Conservation (phyloP, 2,113 vertebrate species). For the Paratilapia polleni region DNA sequence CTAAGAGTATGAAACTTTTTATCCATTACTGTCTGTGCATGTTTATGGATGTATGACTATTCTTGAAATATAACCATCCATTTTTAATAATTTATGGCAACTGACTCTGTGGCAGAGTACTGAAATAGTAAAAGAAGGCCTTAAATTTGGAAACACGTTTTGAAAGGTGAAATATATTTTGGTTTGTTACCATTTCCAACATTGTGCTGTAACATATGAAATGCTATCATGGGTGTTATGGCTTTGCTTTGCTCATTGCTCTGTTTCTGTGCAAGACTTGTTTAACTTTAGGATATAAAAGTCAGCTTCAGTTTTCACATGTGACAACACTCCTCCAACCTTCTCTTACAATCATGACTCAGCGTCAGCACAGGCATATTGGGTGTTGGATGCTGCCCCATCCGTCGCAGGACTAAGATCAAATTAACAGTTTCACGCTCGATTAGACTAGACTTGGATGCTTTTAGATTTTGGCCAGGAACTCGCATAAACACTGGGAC, state of each 20-base stretch:
- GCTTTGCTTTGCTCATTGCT: neutral
- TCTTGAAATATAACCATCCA: neutral
- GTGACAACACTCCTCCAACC: neutral
- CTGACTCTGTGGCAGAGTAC: neutral
- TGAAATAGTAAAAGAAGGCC: neutral
- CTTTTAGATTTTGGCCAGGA: neutral
- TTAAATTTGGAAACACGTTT: neutral
- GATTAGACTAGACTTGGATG: neutral
- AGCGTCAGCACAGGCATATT: neutral
- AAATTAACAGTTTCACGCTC: neutral
- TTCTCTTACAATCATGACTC: neutral
- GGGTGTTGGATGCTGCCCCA: neutral
- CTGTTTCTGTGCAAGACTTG: neutral
- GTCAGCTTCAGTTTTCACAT: neutral
- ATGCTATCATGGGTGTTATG: neutral
- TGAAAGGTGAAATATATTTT: neutral
- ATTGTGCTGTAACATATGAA: neutral
- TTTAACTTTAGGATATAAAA: constrained; percentile 1
- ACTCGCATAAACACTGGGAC: neutral
- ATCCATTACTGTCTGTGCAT: neutral
- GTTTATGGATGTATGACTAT: neutral
- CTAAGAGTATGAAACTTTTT: neutral
- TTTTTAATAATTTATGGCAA: neutral
- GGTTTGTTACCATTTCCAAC: neutral
- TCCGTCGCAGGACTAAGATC: neutral